phyloP scores from a whole-genome alignment of 1,140 invertebrate species.

The Solenopsis fugax region DNA sequence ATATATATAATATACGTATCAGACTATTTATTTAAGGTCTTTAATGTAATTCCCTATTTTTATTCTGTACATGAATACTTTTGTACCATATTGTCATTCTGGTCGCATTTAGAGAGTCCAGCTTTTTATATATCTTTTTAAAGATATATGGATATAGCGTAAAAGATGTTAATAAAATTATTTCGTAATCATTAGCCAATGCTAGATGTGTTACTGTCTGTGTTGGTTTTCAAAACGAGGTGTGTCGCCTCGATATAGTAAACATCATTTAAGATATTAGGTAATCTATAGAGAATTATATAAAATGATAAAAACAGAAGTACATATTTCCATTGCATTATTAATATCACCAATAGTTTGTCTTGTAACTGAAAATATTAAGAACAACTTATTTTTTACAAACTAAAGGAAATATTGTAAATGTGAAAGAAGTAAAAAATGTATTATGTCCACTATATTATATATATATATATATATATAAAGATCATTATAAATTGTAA shows the following conservation, averaged over 20 bases:
- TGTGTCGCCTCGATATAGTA: constrained; percentile 7
- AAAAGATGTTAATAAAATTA: constrained; percentile 79
- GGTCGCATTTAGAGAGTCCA: constrained; percentile 77
- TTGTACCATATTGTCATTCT: constrained; percentile 75
- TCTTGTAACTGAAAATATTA: constrained; percentile 19
- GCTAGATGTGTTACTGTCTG: constrained; percentile 78
- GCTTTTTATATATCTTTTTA: constrained; percentile 64
- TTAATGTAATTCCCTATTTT: constrained; percentile 70
- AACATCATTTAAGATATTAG: constrained; percentile 24
- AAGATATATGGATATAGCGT: constrained; percentile 17
- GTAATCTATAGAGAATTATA: constrained; percentile 7
- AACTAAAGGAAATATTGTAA: not conserved
- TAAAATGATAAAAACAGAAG: constrained; percentile 4
- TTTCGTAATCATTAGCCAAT: constrained; percentile 76
- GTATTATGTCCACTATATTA: constrained; percentile 21
- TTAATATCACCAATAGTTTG: constrained; percentile 26
- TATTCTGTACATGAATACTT: constrained; percentile 75
- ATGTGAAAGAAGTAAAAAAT: constrained; percentile 5
- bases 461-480: constrained; percentile 1
- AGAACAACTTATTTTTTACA: constrained; percentile 28
- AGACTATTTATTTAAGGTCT: constrained; percentile 84
- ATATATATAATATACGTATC: constrained; percentile 76
- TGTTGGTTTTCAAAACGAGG: constrained; percentile 60
- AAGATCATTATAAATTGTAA: constrained; percentile 46
- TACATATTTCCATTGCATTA: constrained; percentile 26